phyloP scores from a whole-genome alignment of 2,888 invertebrate genomes.

The Andrena marginata region DNA sequence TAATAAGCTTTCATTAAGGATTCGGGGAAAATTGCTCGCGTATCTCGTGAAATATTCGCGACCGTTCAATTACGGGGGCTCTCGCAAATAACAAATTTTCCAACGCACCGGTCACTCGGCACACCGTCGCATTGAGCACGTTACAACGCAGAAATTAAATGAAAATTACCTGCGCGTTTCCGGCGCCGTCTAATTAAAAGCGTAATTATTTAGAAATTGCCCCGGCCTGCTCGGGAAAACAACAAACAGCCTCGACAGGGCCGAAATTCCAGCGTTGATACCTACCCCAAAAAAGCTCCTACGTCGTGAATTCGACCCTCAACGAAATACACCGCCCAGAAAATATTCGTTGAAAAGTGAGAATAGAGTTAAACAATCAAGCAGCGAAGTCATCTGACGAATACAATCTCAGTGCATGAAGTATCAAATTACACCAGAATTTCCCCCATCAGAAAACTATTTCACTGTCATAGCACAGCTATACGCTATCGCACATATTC shows the following conservation, averaged over 20 bases:
- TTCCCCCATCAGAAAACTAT: too few relatives aligned
- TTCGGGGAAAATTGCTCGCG: slow-evolving; percentile 78
- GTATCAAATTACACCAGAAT: too few relatives aligned
- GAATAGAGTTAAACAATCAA: neutral
- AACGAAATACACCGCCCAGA: neutral
- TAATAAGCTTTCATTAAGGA: slow-evolving; percentile 75
- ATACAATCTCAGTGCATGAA: too few relatives aligned
- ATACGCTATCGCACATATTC: too few relatives aligned
- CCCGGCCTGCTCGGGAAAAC: slow-evolving; percentile 11
- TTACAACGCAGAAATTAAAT: slow-evolving; percentile 54
- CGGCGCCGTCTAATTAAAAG: slow-evolving; percentile 59
- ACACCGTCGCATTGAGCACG: slow-evolving; percentile 28
- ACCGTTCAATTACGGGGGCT: slow-evolving; percentile 53
- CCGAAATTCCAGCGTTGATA: slow-evolving; percentile 31
- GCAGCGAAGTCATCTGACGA: neutral
- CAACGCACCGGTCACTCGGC: slow-evolving; percentile 13
- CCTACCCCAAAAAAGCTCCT: neutral
- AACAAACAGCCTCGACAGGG: slow-evolving; percentile 5
- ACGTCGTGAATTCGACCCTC: neutral
- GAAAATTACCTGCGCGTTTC: slow-evolving; percentile 51
- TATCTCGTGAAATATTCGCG: slow-evolving; percentile 67
- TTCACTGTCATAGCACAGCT: too few relatives aligned
- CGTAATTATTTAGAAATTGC: slow-evolving; percentile 57
- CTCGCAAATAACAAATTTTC: slow-evolving; percentile 44
- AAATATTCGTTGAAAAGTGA: neutral